Evolutionary conservation across 2,888 invertebrate species (phyloP).

Genomic region (Alcis repandata): DNA sequence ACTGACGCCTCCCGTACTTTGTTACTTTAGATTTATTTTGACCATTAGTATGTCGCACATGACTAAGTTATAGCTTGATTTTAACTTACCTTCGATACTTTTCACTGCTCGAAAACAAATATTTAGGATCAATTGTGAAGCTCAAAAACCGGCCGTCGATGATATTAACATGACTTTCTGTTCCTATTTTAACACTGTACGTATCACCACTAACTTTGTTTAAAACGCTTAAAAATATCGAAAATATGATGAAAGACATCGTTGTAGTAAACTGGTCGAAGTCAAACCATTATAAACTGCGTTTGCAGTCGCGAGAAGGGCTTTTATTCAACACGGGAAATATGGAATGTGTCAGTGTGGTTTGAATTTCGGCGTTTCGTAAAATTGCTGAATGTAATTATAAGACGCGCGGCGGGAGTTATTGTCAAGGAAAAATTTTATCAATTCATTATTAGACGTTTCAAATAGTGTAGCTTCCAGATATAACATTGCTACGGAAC

Average conservation of each 20-base stretch:
- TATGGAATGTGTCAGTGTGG: constrained; percentile 47
- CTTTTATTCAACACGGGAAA: constrained; percentile 59
- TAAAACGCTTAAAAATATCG: constrained; percentile 41
- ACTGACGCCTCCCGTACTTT: too few species aligned
- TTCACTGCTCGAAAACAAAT: constrained; percentile 79
- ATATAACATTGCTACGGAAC: too few species aligned
- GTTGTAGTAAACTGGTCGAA: background rate
- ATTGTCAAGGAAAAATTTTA: background rate
- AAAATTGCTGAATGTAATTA: constrained; percentile 1
- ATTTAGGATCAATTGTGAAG: constrained; percentile 90
- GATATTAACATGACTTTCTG: constrained; percentile 87
- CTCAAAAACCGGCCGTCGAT: constrained; percentile 91
- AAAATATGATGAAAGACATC: constrained; percentile 32
- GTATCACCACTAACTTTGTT: constrained; percentile 67
- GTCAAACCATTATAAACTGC: constrained; percentile 8
- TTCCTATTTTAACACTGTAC: constrained; percentile 85
- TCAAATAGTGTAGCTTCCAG: too few species aligned
- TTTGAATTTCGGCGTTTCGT: constrained; percentile 33
- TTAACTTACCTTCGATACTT: constrained; percentile 65
- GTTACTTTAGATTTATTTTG: too few species aligned
- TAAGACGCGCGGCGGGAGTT: too few species aligned
- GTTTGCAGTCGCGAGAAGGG: background rate
- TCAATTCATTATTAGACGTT: too few species aligned
- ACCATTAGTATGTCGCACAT: too few species aligned
- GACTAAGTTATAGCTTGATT: too few species aligned